These are phyloP conservation scores for Microtus pennsylvanicus DNA, from an alignment of 2,113 vertebrate species.

Conservation along the genomic window DNA sequence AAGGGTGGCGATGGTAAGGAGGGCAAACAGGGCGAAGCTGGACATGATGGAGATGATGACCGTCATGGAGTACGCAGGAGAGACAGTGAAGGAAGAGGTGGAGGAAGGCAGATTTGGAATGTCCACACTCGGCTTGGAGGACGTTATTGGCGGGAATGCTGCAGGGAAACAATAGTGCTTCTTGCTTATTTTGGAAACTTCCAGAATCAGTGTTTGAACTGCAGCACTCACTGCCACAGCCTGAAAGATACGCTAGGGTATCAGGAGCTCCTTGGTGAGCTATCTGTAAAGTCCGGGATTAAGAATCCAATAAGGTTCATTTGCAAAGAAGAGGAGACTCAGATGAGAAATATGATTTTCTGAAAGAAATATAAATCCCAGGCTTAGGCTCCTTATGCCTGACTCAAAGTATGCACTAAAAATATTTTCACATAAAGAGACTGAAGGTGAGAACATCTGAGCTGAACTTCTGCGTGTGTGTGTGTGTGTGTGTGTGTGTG, in stretches of 20 bases:
- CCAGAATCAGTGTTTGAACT: neutral
- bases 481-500: neutral
- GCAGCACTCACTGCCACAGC: neutral
- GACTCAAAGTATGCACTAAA: neutral
- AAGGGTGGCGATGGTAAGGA: slow-evolving; percentile 88
- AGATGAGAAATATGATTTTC: neutral
- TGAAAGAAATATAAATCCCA: neutral
- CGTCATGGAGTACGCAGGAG: slow-evolving; percentile 94
- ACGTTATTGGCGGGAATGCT: slow-evolving; percentile 84
- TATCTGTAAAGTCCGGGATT: neutral
- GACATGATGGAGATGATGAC: slow-evolving; percentile 93
- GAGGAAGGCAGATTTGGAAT: slow-evolving; percentile 81
- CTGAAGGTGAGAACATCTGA: neutral
- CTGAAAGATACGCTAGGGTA: neutral
- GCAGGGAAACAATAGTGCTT: slow-evolving; percentile 73
- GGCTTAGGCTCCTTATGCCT: neutral
- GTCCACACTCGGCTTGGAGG: slow-evolving; percentile 85
- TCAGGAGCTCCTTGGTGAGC: neutral
- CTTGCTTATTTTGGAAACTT: slow-evolving; percentile 52
- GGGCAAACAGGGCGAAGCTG: slow-evolving; percentile 87
- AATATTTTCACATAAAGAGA: slow-evolving; percentile 36
- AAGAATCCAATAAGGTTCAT: neutral
- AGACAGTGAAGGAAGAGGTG: slow-evolving; percentile 81
- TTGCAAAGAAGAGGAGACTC: neutral
- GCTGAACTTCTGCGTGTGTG: neutral